These are phyloP conservation scores for Cranoglanis bouderius DNA, from an alignment of 2,113 vertebrate genomes.

Conservation along the genomic window DNA sequence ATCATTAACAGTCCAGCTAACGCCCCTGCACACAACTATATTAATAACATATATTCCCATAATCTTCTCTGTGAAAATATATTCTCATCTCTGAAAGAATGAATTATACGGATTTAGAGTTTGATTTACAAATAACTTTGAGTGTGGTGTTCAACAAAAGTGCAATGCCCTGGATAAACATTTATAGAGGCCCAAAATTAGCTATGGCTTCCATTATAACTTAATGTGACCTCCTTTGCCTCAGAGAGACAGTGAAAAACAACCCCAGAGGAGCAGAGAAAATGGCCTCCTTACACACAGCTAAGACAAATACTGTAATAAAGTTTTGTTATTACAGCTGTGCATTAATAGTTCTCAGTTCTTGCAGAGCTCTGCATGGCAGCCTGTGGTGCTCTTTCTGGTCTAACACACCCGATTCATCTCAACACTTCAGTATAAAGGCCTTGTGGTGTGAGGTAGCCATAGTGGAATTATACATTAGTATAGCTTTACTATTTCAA, in stretches of 20 bases:
- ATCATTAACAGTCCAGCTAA: no score
- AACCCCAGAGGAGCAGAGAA: background rate
- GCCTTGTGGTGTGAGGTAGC: background rate
- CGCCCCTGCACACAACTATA: background rate
- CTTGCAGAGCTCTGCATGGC: background rate
- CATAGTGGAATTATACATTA: constrained; percentile 1
- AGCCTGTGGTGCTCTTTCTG: background rate
- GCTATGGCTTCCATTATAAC: background rate
- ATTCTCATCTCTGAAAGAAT: background rate
- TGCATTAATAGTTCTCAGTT: background rate
- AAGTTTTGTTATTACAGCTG: constrained; percentile 4
- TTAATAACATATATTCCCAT: background rate
- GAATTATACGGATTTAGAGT: background rate
- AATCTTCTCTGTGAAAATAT: background rate
- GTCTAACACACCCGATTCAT: background rate
- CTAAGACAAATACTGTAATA: background rate
- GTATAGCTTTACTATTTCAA: background rate
- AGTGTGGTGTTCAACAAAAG: background rate
- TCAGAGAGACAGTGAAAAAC: background rate
- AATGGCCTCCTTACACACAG: background rate
- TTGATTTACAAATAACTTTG: background rate
- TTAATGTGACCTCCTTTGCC: background rate
- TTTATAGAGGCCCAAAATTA: background rate
- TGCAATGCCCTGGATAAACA: background rate
- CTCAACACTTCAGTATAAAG: background rate